A percentile compares a stretch with the other conserved stretches of the same genome.
Evolutionary conservation across 30 jellyfish, hydroid and myxozoan species (phyloP).

Genomic region (Chrysaora quinquecirrha): DNA sequence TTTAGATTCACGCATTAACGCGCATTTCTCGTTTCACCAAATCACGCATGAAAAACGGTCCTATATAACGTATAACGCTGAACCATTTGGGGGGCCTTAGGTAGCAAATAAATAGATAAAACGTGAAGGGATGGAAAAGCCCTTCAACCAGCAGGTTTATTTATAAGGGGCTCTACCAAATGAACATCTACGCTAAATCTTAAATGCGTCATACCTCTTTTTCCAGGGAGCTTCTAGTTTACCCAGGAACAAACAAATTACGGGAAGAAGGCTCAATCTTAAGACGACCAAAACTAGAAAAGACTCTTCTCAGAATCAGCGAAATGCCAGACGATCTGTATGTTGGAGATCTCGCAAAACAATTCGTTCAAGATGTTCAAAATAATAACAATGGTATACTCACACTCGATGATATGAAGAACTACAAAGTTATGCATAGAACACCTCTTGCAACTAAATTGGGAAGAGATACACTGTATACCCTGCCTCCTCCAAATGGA

Average conservation of each 20-base stretch:
- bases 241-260: slow-evolving; percentile 3
- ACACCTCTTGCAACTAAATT: slow-evolving; percentile 50
- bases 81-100: too few species aligned
- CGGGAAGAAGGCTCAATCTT: slow-evolving; percentile 2
- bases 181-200: too few species aligned
- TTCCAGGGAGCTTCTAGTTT: neutral
- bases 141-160: too few species aligned
- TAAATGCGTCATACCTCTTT: too few species aligned
- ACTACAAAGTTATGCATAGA: slow-evolving; percentile 48
- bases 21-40: too few species aligned
- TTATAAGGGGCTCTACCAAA: too few species aligned
- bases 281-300: slow-evolving; percentile 44
- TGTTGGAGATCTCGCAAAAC: slow-evolving; percentile 67
- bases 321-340: slow-evolving; percentile 64
- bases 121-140: too few species aligned
- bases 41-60: too few species aligned
- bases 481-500: slow-evolving; percentile 88
- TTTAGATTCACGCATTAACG: too few species aligned
- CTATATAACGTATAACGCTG: too few species aligned
- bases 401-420: slow-evolving; percentile 63
- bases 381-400: slow-evolving; percentile 58
- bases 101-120: too few species aligned
- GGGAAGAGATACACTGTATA: slow-evolving; percentile 36
- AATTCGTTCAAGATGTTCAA: slow-evolving; percentile 54
- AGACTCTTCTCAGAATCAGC: slow-evolving; percentile 50